These are phyloP conservation scores for Parotocinclus haroldoi DNA, from an alignment of 2,797 vertebrate genomes.

Conservation along the genomic window DNA sequence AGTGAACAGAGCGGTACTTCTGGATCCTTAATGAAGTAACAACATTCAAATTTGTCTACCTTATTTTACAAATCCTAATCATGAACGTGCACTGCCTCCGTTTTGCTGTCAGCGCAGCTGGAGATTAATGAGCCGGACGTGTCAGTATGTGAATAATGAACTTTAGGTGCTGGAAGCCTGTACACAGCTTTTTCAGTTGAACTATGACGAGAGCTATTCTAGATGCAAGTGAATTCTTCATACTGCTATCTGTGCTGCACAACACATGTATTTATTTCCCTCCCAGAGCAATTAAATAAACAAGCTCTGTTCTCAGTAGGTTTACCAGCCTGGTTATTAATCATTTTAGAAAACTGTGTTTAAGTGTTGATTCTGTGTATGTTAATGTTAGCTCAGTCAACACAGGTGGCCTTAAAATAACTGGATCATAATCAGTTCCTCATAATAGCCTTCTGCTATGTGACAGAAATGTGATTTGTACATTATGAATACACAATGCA, in stretches of 20 bases:
- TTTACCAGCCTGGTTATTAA: neutral
- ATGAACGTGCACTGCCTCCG: slow-evolving; percentile 73
- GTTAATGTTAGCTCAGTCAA: neutral
- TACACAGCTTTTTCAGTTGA: slow-evolving; percentile 47
- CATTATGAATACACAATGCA: no score
- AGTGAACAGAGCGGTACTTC: slow-evolving; percentile 43
- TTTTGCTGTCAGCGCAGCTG: slow-evolving; percentile 61
- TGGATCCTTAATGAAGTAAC: slow-evolving; percentile 51
- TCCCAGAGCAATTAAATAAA: slow-evolving; percentile 81
- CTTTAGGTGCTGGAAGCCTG: slow-evolving; percentile 54
- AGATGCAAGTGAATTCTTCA: slow-evolving; percentile 37
- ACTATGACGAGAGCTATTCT: slow-evolving; percentile 50
- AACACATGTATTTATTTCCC: slow-evolving; percentile 63
- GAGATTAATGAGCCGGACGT: slow-evolving; percentile 40
- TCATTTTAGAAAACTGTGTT: neutral
- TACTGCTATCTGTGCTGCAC: slow-evolving; percentile 55
- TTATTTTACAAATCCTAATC: slow-evolving; percentile 56
- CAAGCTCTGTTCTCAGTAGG: slow-evolving; percentile 65
- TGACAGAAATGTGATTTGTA: no score
- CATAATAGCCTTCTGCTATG: neutral
- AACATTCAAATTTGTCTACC: slow-evolving; percentile 56
- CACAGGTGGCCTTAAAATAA: neutral
- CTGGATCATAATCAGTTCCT: neutral
- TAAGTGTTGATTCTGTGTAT: slow-evolving; percentile 9
- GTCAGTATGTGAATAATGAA: slow-evolving; percentile 55